These are phyloP conservation scores for Cuculus canorus DNA, from an alignment of 2,797 vertebrate species.

Conservation along the genomic window DNA sequence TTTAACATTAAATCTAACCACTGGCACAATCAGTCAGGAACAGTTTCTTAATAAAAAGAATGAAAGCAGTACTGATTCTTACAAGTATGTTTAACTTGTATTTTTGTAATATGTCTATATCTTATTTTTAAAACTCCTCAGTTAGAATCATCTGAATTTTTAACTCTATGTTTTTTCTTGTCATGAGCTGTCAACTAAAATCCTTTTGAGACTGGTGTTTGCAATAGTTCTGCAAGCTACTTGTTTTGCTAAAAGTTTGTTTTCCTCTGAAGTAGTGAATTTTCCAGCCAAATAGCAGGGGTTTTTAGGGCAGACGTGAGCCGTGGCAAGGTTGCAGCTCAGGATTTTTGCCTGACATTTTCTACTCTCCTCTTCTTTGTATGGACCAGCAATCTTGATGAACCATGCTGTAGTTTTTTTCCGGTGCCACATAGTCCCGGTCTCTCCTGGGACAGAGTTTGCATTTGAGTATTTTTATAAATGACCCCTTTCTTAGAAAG, in stretches of 20 bases:
- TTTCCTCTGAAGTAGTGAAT: background rate
- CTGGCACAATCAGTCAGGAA: slow-evolving; percentile 75
- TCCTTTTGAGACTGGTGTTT: background rate
- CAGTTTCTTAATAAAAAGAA: slow-evolving; percentile 58
- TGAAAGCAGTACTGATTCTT: slow-evolving; percentile 55
- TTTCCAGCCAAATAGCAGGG: background rate
- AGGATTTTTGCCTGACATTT: background rate
- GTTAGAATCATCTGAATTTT: background rate
- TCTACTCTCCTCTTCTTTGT: background rate
- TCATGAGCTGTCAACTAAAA: background rate
- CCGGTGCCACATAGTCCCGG: background rate
- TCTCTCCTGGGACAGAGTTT: background rate
- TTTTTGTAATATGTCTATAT: background rate
- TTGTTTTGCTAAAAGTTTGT: background rate
- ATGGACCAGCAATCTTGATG: background rate
- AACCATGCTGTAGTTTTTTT: background rate
- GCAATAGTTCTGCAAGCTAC: background rate
- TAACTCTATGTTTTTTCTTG: background rate
- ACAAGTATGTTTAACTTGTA: slow-evolving; percentile 71
- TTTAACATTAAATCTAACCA: slow-evolving; percentile 77
- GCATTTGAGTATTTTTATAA: background rate
- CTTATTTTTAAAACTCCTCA: background rate
- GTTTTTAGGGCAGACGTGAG: background rate
- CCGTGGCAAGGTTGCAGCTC: background rate
- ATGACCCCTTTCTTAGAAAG: background rate